Conservation (phyloP, 2,113 vertebrate species). For the Heterotilapia buettikoferi region DNA sequence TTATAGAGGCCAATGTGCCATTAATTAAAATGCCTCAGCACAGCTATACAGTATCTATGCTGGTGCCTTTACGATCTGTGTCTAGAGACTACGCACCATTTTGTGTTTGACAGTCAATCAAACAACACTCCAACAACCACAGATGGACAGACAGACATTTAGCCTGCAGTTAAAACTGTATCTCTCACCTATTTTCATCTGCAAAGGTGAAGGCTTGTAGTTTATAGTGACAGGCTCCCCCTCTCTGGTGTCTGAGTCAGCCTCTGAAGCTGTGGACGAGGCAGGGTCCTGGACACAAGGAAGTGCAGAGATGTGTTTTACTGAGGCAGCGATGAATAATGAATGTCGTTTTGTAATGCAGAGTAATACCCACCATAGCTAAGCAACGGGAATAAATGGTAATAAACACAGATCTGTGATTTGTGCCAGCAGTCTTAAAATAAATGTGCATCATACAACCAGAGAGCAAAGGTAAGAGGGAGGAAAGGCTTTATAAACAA, state of each 20-base stretch:
- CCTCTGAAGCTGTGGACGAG: conserved; percentile 86
- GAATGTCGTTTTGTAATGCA: background rate
- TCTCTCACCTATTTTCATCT: conserved; percentile 87
- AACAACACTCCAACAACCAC: background rate
- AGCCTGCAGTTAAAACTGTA: background rate
- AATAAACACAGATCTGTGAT: background rate
- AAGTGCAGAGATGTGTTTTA: conserved; percentile 14
- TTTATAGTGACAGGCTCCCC: conserved; percentile 92
- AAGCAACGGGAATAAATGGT: background rate
- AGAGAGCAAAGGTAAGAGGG: background rate
- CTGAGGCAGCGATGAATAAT: conserved; percentile 7
- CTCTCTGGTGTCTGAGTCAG: conserved; percentile 88
- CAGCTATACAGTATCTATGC: background rate
- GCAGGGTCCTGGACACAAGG: conserved; percentile 82
- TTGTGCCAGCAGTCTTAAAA: background rate
- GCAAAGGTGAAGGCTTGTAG: conserved; percentile 96
- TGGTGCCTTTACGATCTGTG: background rate
- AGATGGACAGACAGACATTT: background rate
- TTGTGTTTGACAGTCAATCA: background rate
- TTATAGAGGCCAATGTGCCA: background rate
- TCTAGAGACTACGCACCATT: background rate
- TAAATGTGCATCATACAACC: background rate
- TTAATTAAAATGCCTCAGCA: background rate
- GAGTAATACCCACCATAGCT: background rate
- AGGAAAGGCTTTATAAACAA: background rate